Evolutionary conservation across 1,140 invertebrate species (phyloP).

Genomic region (Drosophila kikkawai): DNA sequence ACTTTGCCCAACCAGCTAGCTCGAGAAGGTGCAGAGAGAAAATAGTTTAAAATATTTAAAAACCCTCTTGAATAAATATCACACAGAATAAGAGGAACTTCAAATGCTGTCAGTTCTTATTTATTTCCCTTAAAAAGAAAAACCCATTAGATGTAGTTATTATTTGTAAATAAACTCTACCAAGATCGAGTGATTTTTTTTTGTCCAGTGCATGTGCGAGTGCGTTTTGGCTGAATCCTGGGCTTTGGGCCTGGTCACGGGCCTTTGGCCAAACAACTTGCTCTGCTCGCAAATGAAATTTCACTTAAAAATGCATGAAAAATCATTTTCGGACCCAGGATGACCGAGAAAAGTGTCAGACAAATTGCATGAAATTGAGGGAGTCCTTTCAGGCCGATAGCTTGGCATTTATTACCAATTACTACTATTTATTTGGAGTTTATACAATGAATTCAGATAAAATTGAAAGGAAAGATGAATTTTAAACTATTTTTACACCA

Average conservation of each 20-base stretch:
- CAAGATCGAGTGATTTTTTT: not conserved
- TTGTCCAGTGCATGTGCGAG: conserved; percentile 6
- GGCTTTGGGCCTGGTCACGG: conserved; percentile 52
- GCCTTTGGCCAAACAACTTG: conserved; percentile 41
- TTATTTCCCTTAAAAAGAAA: not conserved
- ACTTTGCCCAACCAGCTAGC: conserved; percentile 51
- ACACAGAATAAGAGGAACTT: not conserved
- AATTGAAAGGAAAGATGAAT: not conserved
- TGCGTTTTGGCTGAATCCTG: conserved; percentile 41
- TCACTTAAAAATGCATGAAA: conserved; percentile 76
- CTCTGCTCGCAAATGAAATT: conserved; percentile 64
- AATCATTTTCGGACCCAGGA: conserved; percentile 55
- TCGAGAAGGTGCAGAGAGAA: not conserved
- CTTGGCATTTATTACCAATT: conserved; percentile 6
- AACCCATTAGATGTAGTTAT: too few species aligned
- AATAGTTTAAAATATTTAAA: not conserved
- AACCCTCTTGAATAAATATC: not conserved
- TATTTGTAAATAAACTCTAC: not conserved
- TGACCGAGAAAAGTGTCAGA: conserved; percentile 40
- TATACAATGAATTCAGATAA: not conserved
- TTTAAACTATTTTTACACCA: not conserved
- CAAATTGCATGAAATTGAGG: conserved; percentile 48
- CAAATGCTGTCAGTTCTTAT: not conserved
- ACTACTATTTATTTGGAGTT: not conserved
- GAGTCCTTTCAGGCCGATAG: conserved; percentile 27